Base-by-base conservation (phyloP, 1,140 invertebrate genomes). In the Pentalonia nigronervosa region DNA sequence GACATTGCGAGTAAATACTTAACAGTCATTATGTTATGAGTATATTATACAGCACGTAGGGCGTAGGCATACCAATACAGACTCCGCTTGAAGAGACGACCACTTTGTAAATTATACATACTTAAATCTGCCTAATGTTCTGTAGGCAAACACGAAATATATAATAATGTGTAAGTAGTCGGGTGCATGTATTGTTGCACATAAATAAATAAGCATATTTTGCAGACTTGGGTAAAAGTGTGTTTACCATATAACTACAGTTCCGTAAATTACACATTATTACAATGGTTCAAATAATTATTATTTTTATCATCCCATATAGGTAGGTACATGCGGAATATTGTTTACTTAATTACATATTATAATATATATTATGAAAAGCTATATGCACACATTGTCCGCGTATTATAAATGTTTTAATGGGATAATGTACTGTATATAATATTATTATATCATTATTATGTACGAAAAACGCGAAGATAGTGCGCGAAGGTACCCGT, bases 301-400 rank as follows among this genome's bases (percentile, higher is more conserved):
- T 76, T n/a, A 76, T 76, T 76, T 76, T 76, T 76, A 76, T 17
- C 17, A 76, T n/a, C 60, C 60, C 60, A 76, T 76, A 76, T 17
- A 30, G 9, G 25, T 30, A 48, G 7, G 41, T 50, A 50, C 50
- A 7, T 53, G 25, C 30, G 17, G 14, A n/a, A 76, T 76, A 76
- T n/a, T 76, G 60, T 76, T 76, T 76, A n/a, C 60, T 76, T 34
- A n/a, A 76, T 76, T 76, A 76, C 60, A 76, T n/a, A 60, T 30
- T 60, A 53, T 48, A 41, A 41, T 41, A 41, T 41, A 41, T 53
- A 25, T 9, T 60, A 76, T 34, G 60, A 76, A 76, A 76, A 76
- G 60, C 60, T 76, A n/a, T 30, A n/a, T 30, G 14, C n/a, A 34
- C 60, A 76, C 60, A 14, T 20, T n/a, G 30, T n/a, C 60, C 60